Conservation (phyloP, 1,140 invertebrate species). For the Rhyacophila brunnea region DNA sequence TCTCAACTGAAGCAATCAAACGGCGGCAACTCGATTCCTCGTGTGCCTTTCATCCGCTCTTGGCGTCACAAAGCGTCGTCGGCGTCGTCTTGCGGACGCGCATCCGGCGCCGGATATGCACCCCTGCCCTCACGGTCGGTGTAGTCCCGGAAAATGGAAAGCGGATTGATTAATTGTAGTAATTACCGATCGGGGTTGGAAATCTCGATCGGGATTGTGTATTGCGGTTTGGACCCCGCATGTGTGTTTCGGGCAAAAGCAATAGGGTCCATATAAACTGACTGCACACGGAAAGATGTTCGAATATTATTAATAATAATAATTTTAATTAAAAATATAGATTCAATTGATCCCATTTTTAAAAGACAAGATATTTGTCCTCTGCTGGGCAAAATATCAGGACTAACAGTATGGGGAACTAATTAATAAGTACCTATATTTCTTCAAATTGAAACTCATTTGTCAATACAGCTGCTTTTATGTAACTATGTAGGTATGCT, state of each 20-base stretch:
- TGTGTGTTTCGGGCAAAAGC: constrained; percentile 9
- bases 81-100: background rate
- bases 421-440: too few relatives aligned
- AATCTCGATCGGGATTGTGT: constrained; percentile 28
- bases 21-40: background rate
- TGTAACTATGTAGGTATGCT: too few relatives aligned
- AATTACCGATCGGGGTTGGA: constrained; percentile 34
- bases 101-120: background rate
- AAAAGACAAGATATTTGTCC: too few relatives aligned
- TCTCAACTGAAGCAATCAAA: constrained; percentile 1
- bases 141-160: constrained; percentile 29
- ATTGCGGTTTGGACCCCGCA: constrained; percentile 10
- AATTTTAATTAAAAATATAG: background rate
- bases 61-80: background rate
- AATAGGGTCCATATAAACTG: too few relatives aligned
- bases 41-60: background rate
- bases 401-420: too few relatives aligned
- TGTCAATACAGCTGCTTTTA: too few relatives aligned
- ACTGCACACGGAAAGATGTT: too few relatives aligned
- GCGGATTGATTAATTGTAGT: constrained; percentile 36
- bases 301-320: background rate
- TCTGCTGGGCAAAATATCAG: too few relatives aligned
- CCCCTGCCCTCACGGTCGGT: background rate
- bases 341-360: background rate
- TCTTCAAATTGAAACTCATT: too few relatives aligned